Evolutionary conservation across 2,113 vertebrate genomes (phyloP).

Genomic region (Hylia prasina): DNA sequence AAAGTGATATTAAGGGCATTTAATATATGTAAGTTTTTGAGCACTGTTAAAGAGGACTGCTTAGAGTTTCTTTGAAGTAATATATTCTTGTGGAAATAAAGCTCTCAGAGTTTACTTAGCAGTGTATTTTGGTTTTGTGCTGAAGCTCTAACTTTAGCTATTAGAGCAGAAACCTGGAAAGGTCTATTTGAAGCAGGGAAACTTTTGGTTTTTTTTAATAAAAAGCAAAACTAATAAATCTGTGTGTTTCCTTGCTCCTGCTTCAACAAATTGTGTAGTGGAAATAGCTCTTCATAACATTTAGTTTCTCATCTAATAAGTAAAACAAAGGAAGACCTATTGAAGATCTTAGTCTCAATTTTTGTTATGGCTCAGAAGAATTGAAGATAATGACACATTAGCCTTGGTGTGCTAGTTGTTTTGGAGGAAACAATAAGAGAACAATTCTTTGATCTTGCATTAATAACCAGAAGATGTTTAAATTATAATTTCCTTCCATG

Average conservation of each 20-base stretch:
- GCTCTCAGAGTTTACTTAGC: background rate
- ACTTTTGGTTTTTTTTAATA: background rate
- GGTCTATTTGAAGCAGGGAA: background rate
- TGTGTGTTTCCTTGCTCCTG: background rate
- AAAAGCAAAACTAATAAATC: background rate
- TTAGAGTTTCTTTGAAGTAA: background rate
- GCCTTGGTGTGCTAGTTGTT: accelerated
- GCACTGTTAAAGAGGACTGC: background rate
- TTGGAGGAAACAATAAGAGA: background rate
- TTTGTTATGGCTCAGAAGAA: background rate
- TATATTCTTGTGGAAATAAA: background rate
- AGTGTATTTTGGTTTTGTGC: background rate
- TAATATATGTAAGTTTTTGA: background rate
- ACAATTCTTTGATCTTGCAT: background rate
- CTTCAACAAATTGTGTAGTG: background rate
- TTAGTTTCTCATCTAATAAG: background rate
- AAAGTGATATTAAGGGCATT: background rate
- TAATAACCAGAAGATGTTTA: background rate
- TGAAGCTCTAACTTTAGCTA: background rate
- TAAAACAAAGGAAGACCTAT: background rate
- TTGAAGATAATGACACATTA: background rate
- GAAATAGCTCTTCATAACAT: background rate
- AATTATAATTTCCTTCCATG: background rate
- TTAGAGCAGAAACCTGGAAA: background rate
- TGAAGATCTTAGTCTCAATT: background rate